These are phyloP conservation scores for Rhynchonycteris naso DNA, from an alignment of 2,797 vertebrate genomes.

Conservation along the genomic window DNA sequence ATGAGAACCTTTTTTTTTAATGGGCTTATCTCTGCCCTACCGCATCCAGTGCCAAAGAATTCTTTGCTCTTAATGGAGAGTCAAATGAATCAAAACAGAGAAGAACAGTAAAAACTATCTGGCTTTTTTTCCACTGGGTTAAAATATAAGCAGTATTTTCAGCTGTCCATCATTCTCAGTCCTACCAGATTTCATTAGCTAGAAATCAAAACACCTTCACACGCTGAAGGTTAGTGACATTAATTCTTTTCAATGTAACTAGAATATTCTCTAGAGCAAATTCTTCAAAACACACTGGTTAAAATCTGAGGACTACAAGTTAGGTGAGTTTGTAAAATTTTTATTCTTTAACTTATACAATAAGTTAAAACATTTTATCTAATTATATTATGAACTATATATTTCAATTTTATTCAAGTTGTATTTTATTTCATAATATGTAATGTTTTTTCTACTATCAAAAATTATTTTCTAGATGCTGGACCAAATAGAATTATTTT, in stretches of 20 bases:
- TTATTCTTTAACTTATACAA: no score
- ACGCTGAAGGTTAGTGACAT: neutral
- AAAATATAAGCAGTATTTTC: neutral
- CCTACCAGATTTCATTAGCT: neutral
- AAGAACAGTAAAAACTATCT: neutral
- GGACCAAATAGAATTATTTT: neutral
- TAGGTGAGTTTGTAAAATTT: neutral
- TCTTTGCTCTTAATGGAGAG: neutral
- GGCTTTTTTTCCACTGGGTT: neutral
- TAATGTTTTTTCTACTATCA: neutral
- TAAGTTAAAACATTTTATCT: conserved; percentile 5
- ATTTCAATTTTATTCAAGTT: neutral
- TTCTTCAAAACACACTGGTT: neutral
- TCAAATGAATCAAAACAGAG: neutral
- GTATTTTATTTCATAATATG: neutral
- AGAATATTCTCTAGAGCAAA: no score
- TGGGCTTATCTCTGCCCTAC: neutral
- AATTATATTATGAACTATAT: neutral
- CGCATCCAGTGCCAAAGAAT: neutral
- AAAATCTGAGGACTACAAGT: neutral
- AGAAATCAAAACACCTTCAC: conserved; percentile 6
- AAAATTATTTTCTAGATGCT: neutral
- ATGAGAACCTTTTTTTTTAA: neutral
- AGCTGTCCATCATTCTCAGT: neutral
- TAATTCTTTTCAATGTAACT: neutral